These are phyloP conservation scores for Nemapogon koenigi DNA, from an alignment of 2,888 invertebrate species.

Conservation along the genomic window DNA sequence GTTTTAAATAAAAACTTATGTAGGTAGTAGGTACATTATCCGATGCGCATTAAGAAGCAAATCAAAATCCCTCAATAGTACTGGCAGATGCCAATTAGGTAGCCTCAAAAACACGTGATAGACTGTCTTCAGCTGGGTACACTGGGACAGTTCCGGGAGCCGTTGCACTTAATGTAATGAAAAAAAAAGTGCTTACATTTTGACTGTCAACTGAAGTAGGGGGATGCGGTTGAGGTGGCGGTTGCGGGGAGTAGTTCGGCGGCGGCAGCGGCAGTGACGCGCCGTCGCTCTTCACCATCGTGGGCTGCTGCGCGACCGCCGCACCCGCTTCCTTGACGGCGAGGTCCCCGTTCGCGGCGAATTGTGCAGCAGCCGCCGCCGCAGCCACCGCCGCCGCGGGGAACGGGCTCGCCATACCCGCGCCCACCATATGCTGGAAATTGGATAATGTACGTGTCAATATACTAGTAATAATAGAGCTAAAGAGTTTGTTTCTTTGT, in stretches of 20 bases:
- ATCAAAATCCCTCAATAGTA: too few species aligned
- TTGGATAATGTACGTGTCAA: too few species aligned
- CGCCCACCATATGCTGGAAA: constrained; percentile 93
- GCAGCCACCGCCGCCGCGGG: constrained; percentile 70
- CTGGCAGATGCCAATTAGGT: too few species aligned
- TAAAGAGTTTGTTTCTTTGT: too few species aligned
- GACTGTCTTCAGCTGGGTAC: too few species aligned
- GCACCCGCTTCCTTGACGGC: constrained; percentile 55
- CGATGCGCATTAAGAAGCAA: too few species aligned
- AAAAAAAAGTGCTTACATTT: constrained; percentile 46
- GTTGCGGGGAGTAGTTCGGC: constrained; percentile 54
- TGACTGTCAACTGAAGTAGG: constrained; percentile 69
- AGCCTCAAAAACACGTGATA: too few species aligned
- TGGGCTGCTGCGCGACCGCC: constrained; percentile 41
- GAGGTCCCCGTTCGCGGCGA: constrained; percentile 58
- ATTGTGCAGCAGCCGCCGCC: constrained; percentile 67
- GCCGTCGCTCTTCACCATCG: constrained; percentile 61
- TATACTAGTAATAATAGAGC: too few species aligned
- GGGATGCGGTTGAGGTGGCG: constrained; percentile 41
- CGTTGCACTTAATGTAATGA: too few species aligned
- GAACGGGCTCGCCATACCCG: constrained; percentile 82
- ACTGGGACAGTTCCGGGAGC: too few species aligned
- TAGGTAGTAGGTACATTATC: too few species aligned
- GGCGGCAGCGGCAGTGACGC: constrained; percentile 49
- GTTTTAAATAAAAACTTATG: too few species aligned